Percentiles rank a stretch among this genome's conserved stretches.
Conservation (phyloP, 2,888 invertebrate genomes). For the Stegana nigrithorax region DNA sequence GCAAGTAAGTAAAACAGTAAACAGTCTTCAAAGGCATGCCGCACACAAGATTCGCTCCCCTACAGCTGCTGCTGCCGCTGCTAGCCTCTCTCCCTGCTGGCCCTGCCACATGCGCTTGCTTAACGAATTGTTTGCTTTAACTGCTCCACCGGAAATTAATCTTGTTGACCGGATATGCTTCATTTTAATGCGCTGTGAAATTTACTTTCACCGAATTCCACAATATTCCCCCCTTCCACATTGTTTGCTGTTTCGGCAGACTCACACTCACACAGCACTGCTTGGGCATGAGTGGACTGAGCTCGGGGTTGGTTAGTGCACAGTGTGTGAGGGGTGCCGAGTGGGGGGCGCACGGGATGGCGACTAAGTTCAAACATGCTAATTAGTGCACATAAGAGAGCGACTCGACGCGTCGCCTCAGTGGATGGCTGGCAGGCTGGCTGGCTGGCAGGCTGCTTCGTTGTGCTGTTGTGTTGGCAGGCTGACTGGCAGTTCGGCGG, state of each 20-base stretch:
- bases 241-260: background rate
- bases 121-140: conserved; percentile 18
- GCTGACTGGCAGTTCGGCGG: no score
- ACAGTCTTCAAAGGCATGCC: background rate
- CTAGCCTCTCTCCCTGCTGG: background rate
- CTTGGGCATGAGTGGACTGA: no score
- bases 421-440: no score
- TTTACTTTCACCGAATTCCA: background rate
- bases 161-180: conserved; percentile 22
- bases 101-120: no score
- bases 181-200: conserved; percentile 13
- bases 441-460: no score
- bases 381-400: conserved; percentile 10
- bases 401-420: background rate
- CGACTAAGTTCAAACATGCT: conserved; percentile 5
- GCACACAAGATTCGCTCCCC: background rate
- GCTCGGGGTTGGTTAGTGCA: no score
- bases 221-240: background rate
- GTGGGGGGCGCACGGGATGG: background rate
- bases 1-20: background rate
- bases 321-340: background rate
- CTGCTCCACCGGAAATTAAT: conserved; percentile 20
- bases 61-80: no score
- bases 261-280: background rate
- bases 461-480: no score